Conservation (phyloP, 2,888 invertebrate genomes). For the Hyalella azteca region DNA sequence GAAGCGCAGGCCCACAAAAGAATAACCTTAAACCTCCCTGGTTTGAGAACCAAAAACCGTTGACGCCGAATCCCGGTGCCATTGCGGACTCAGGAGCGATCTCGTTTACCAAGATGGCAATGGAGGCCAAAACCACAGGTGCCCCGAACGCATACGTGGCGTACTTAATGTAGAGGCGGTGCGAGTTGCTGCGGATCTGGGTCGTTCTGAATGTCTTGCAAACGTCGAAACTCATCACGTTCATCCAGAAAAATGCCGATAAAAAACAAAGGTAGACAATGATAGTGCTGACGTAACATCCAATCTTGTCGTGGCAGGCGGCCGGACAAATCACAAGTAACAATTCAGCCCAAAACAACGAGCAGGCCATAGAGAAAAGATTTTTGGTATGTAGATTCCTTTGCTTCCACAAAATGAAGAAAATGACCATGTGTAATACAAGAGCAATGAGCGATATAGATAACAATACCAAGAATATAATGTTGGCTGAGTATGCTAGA, state of each 20-base stretch:
- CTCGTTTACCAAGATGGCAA: slow-evolving; percentile 58
- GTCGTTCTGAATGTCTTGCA: slow-evolving; percentile 63
- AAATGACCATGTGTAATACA: slow-evolving; percentile 62
- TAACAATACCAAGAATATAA: slow-evolving; percentile 48
- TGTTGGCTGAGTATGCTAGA: not conserved
- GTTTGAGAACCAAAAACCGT: slow-evolving; percentile 64
- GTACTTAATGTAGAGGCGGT: slow-evolving; percentile 60
- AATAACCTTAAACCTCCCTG: slow-evolving; percentile 62
- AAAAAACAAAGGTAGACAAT: slow-evolving; percentile 64
- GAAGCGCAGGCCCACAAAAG: slow-evolving; percentile 63
- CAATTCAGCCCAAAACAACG: slow-evolving; percentile 63
- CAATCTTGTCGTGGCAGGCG: slow-evolving; percentile 38
- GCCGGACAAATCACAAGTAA: slow-evolving; percentile 60
- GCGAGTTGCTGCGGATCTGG: slow-evolving; percentile 46
- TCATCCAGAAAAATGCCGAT: slow-evolving; percentile 65
- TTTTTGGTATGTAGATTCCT: slow-evolving; percentile 64
- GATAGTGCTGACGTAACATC: slow-evolving; percentile 61
- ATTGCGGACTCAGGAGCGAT: slow-evolving; percentile 39
- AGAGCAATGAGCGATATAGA: slow-evolving; percentile 62
- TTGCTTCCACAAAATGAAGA: slow-evolving; percentile 61
- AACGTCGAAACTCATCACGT: slow-evolving; percentile 65
- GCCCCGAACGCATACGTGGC: slow-evolving; percentile 63
- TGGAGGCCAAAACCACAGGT: slow-evolving; percentile 61
- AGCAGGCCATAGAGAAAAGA: slow-evolving; percentile 62
- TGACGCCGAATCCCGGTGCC: slow-evolving; percentile 47